Conservation (phyloP, 2,797 vertebrate species). For the Chiloscyllium punctatum region DNA sequence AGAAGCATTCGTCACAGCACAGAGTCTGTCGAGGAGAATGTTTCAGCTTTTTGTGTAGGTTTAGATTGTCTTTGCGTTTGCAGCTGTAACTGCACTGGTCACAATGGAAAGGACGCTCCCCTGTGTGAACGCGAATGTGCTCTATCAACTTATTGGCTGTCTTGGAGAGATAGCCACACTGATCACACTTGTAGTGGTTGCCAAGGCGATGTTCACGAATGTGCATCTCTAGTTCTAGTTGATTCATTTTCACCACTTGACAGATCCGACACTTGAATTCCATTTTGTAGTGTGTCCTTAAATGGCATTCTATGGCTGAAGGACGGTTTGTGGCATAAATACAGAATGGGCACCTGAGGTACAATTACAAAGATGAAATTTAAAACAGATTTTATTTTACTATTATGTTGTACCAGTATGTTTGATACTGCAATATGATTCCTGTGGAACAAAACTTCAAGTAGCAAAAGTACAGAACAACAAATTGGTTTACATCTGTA, state of each 20-base stretch:
- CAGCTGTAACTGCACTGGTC: conserved; percentile 99
- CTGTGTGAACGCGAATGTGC: conserved; percentile 98
- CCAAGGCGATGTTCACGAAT: conserved; percentile 93
- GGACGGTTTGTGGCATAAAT: conserved; percentile 98
- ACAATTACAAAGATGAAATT: conserved; percentile 12
- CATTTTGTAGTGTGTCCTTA: conserved; percentile 98
- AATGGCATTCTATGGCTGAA: conserved; percentile 97
- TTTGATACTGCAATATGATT: background rate
- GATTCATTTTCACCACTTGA: conserved; percentile 91
- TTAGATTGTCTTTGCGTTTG: conserved; percentile 99
- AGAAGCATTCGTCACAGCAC: conserved; percentile 89
- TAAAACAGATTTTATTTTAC: background rate
- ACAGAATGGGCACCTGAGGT: conserved; percentile 90
- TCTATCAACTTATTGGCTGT: conserved; percentile 99
- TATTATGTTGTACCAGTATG: background rate
- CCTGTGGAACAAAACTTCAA: background rate
- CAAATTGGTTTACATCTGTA: background rate
- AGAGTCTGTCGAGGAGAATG: conserved; percentile 93
- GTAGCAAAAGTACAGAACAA: background rate
- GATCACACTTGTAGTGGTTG: conserved; percentile 98
- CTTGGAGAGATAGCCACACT: conserved; percentile 99
- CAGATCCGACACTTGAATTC: conserved; percentile 99
- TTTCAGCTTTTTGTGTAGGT: conserved; percentile 99
- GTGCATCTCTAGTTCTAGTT: conserved; percentile 95
- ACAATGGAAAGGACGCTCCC: conserved; percentile 99